Conservation (phyloP, 2,113 vertebrate species). For the Smithornis capensis region DNA sequence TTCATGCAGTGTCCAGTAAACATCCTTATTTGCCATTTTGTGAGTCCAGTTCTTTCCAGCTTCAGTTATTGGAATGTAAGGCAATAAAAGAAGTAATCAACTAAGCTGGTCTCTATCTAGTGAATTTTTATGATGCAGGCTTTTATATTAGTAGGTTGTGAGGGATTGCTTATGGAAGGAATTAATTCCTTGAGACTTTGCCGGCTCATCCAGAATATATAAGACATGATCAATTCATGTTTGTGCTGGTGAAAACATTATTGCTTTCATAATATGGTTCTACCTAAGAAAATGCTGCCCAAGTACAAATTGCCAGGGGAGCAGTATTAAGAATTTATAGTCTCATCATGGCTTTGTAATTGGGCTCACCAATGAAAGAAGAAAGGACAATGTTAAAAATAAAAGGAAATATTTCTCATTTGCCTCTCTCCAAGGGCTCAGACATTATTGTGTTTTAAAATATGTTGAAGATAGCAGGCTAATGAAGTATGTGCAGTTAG, state of each 20-base stretch:
- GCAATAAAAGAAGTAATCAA: neutral
- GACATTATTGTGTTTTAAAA: neutral
- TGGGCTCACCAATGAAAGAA: neutral
- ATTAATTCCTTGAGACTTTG: conserved; percentile 1
- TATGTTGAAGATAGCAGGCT: neutral
- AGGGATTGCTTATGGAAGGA: neutral
- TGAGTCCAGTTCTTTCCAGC: neutral
- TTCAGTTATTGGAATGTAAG: neutral
- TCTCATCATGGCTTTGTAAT: conserved; percentile 36
- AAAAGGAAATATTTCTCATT: neutral
- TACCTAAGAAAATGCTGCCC: conserved; percentile 3
- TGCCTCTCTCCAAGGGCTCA: neutral
- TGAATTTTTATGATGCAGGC: neutral
- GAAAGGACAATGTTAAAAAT: neutral
- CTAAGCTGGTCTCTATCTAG: neutral
- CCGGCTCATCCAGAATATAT: neutral
- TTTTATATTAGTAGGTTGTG: neutral
- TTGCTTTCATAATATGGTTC: neutral
- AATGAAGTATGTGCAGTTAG: neutral
- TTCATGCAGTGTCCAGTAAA: neutral
- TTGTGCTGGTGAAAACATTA: neutral
- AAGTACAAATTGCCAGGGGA: neutral
- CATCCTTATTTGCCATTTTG: neutral
- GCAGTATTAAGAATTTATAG: conserved; percentile 29
- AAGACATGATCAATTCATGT: neutral